Percentiles rank a stretch among this genome's conserved stretches.
phyloP scores from a whole-genome alignment of 2,888 invertebrate genomes.

The Cheilosia vernalis region DNA sequence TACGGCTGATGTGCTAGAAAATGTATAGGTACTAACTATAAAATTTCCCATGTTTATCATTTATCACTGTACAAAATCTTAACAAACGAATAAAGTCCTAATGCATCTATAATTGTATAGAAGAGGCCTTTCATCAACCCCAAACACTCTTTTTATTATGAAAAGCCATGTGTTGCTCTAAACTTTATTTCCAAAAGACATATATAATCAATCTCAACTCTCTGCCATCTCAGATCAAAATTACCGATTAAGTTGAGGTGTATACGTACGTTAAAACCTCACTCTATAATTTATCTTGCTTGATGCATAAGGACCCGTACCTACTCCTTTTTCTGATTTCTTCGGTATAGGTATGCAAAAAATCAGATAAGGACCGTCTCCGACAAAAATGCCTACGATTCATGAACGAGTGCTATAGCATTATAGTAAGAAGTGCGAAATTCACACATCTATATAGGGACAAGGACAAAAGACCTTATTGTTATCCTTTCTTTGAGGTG shows the following conservation, averaged over 20 bases:
- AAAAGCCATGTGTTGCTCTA: slow-evolving; percentile 22
- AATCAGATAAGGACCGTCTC: slow-evolving; percentile 59
- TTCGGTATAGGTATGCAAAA: slow-evolving; percentile 5
- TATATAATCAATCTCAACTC: slow-evolving; percentile 30
- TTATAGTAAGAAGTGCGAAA: slow-evolving; percentile 33
- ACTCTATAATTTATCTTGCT: slow-evolving; percentile 53
- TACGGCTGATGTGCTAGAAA: too few relatives aligned
- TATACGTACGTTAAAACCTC: slow-evolving; percentile 25
- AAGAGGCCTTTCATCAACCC: slow-evolving; percentile 2
- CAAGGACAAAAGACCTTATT: slow-evolving; percentile 32
- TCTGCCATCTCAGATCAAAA: slow-evolving; percentile 46
- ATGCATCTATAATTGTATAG: slow-evolving; percentile 14
- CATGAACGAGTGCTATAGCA: slow-evolving; percentile 14
- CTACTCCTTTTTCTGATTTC: slow-evolving; percentile 27
- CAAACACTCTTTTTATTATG: slow-evolving; percentile 21
- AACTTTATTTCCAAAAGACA: background rate
- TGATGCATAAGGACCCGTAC: slow-evolving; percentile 20
- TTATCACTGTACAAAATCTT: slow-evolving; percentile 9
- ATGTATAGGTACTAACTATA: background rate
- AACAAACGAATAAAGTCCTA: background rate
- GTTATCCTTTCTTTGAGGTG: slow-evolving; percentile 67
- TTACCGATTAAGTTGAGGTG: slow-evolving; percentile 31
- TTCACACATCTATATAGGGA: slow-evolving; percentile 33
- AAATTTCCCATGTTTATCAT: slow-evolving; percentile 10
- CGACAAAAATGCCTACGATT: background rate